Conservation (phyloP, 2,888 invertebrate genomes). For the Unio pictorum region DNA sequence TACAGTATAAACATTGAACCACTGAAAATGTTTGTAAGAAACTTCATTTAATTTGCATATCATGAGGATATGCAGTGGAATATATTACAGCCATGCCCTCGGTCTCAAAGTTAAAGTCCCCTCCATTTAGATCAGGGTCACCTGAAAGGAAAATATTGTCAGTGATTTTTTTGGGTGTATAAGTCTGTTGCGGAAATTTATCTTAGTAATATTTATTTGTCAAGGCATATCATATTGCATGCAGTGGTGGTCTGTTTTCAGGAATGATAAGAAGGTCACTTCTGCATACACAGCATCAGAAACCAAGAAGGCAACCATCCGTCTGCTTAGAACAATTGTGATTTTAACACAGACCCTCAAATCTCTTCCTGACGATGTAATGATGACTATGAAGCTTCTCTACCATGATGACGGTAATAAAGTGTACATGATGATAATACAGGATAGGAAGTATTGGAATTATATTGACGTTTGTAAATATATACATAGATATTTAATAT, state of each 20-base stretch:
- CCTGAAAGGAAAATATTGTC: too few species aligned
- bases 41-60: too few species aligned
- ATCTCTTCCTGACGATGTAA: constrained; percentile 69
- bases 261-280: constrained; percentile 65
- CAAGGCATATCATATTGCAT: neutral
- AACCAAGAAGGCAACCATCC: constrained; percentile 70
- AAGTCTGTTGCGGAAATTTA: too few species aligned
- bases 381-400: constrained; percentile 72
- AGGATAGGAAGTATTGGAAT: neutral
- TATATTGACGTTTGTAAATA: neutral
- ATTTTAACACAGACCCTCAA: constrained; percentile 69
- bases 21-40: too few species aligned
- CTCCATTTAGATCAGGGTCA: too few species aligned
- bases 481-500: neutral
- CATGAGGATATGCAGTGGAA: too few species aligned
- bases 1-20: too few species aligned
- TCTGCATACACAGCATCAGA: constrained; percentile 60
- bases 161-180: too few species aligned
- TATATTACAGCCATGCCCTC: too few species aligned
- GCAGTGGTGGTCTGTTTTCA: constrained; percentile 15
- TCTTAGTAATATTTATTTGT: neutral
- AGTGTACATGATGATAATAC: neutral
- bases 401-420: constrained; percentile 71
- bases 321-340: constrained; percentile 70
- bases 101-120: too few species aligned